A percentile compares a stretch with the other conserved stretches of the same genome.
These are phyloP conservation scores for Diploptera punctata DNA, from an alignment of 2,888 invertebrate species.

Conservation along the genomic window DNA sequence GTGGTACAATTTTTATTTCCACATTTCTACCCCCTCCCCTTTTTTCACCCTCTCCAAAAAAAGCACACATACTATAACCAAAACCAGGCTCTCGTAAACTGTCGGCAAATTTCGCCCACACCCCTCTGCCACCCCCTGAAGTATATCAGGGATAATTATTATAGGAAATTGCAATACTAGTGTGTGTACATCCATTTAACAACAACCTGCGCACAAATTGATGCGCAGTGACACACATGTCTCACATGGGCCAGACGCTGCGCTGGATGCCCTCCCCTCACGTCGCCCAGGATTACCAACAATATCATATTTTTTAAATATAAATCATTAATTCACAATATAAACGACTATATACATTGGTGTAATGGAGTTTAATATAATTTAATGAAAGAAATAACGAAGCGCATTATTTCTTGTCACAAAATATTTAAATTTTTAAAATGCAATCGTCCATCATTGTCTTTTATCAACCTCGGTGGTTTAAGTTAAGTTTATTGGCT, in stretches of 20 bases:
- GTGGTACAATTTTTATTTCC: conserved; percentile 18
- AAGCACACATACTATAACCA: not conserved
- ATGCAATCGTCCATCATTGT: too few species aligned
- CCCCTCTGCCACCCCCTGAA: not conserved
- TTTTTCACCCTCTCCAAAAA: not conserved
- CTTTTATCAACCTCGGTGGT: too few species aligned
- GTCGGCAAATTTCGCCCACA: conserved; percentile 11
- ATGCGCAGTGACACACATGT: conserved; percentile 14
- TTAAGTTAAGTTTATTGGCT: too few species aligned
- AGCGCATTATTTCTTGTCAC: too few species aligned
- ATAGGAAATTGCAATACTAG: conserved; percentile 27
- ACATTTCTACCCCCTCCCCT: not conserved
- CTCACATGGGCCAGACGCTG: not conserved
- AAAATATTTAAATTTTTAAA: too few species aligned
- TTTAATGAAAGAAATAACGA: too few species aligned
- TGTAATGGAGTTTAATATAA: too few species aligned
- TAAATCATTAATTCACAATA: too few species aligned
- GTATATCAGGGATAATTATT: conserved; percentile 30
- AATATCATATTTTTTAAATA: too few species aligned
- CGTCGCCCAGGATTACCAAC: conserved; percentile 4
- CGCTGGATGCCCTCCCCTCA: not conserved
- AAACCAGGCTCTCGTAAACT: conserved; percentile 17
- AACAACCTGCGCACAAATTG: conserved; percentile 4
- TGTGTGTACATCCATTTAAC: conserved; percentile 27
- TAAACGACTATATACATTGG: too few species aligned